Percentiles rank a stretch among this genome's conserved stretches.
Evolutionary conservation across 2,888 invertebrate species (phyloP).

Genomic region (Drosophila multiciliata): DNA sequence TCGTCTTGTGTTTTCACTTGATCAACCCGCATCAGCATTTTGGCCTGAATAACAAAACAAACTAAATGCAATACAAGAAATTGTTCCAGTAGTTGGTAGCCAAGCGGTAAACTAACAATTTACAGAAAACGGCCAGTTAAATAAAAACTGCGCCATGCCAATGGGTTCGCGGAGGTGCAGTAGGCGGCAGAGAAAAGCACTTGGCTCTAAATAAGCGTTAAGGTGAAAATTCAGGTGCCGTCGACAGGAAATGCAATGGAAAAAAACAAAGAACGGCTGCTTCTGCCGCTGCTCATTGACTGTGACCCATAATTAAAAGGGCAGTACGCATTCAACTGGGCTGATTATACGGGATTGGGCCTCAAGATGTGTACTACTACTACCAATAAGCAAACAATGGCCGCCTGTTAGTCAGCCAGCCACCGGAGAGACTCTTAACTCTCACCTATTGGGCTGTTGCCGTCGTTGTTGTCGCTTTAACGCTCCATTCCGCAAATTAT

Average conservation of each 20-base stretch:
- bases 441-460: slow-evolving; percentile 31
- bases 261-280: slow-evolving; percentile 22
- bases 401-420: slow-evolving; percentile 29
- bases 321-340: slow-evolving; percentile 58
- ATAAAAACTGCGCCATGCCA: slow-evolving; percentile 35
- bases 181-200: slow-evolving; percentile 14
- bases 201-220: slow-evolving; percentile 72
- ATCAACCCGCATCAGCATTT: slow-evolving; percentile 81
- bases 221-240: slow-evolving; percentile 73
- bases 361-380: slow-evolving; percentile 57
- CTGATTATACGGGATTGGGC: slow-evolving; percentile 79
- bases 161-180: slow-evolving; percentile 1
- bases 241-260: slow-evolving; percentile 76
- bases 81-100: slow-evolving; percentile 49
- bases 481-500: slow-evolving; percentile 75
- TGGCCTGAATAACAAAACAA: slow-evolving; percentile 58
- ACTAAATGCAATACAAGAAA: slow-evolving; percentile 64
- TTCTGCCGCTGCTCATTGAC: slow-evolving; percentile 65
- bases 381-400: slow-evolving; percentile 44
- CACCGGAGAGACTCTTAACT: slow-evolving; percentile 20
- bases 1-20: slow-evolving; percentile 77
- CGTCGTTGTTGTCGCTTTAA: slow-evolving; percentile 76
- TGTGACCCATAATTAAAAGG: slow-evolving; percentile 78
- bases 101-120: slow-evolving; percentile 57
- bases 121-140: slow-evolving; percentile 43